Base-by-base conservation (phyloP, 1,140 invertebrate genomes). In the Trinorchestia longiramus region DNA sequence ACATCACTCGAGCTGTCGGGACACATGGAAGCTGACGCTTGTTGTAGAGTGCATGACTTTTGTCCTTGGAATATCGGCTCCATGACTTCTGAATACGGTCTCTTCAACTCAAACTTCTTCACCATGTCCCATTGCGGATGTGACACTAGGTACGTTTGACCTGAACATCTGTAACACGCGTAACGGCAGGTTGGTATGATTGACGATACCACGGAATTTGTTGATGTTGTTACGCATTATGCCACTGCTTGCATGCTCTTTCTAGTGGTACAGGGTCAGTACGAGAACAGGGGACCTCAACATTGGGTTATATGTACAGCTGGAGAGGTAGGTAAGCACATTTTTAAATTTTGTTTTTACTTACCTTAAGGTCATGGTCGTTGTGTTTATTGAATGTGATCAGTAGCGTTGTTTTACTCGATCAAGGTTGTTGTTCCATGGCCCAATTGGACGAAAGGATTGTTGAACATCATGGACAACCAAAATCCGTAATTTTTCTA, bases 91-190 rank as follows among this genome's bases (percentile, higher is more conserved):
- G 96, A 96, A 97, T 99, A 98, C 97, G 98, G 98, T 96, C 97
- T 98, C 96, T 98, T 98, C 98, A 99, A 99, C 98, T 98, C 98
- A 97, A 98, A 98, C 95, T 98, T 98, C 62, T 98, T 98, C 97
- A 99, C 98, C 17, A 97, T 99, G n/a, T 98, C 98, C 96, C 98
- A 99, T 97, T 99, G 99, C 97, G 97, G 97, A 95, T 99, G 99
- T 97, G 99, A 99, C 97, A 98, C 98, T 97, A 98, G 98, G 98
- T 99, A 98, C 97, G 97, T 43, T n/a, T n/a, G n/a, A 28, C n/a
- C 42, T 53, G 43, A 8, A 36, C n/a, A 90, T 15, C 41, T 11
- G 41, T 42, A 41, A 6, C 41, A 42, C 36, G 17, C 41, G 41
- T 90, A 43, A 90, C 88, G 42, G 88, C 88, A 42, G 88, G 88